Evolutionary conservation across 2,113 vertebrate species (phyloP), one percentile per base, ranked within the genome.

Genomic region (Furnarius figulus): DNA sequence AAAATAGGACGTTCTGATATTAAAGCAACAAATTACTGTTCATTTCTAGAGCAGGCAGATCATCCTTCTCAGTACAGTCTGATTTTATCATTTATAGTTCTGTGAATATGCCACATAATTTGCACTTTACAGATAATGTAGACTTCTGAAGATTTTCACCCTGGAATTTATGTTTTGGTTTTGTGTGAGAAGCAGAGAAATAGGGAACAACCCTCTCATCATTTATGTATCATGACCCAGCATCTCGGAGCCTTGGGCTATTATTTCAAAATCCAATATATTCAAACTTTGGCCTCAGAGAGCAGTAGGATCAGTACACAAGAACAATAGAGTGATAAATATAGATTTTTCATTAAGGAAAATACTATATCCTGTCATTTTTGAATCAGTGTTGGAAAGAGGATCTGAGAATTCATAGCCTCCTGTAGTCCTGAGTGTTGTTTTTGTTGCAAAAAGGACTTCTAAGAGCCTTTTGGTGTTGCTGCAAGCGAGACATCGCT

Each of bases 181-280:
- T 86, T 61, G 70, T 70, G 20, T 27, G 31, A 91, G 83, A 56
- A 91, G 70, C 44, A 42, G 87, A 70, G 75, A n/a, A 94, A 52
- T 37, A 44, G 73, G 88, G 83, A 74, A 24, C 70, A 90, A 12
- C 67, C 37, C 39, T 93, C 89, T 85, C 95, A 91, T 91, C 55
- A 87, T 63, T 97, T 97, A 88, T 96, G 77, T 95, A 92, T 97
- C 80, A 49, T 91, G 90, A 85, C 78, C 63, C 61, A 93, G 67
- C 90, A 96, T 96, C 84, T 87, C 16, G 1, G 68, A 96, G 94
- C 88, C 95, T 94, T 96, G 90, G 93, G 91, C 83, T 88, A 91
- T 96, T 98, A 96, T 98, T 98, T 97, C 72, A 97, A 93, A 98
- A 97, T 96, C 49, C 77, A 96, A 85, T 97, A 93, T 95, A 97